Base-by-base conservation (phyloP, 1,140 invertebrate genomes). In the Hylaeus anthracinus region DNA sequence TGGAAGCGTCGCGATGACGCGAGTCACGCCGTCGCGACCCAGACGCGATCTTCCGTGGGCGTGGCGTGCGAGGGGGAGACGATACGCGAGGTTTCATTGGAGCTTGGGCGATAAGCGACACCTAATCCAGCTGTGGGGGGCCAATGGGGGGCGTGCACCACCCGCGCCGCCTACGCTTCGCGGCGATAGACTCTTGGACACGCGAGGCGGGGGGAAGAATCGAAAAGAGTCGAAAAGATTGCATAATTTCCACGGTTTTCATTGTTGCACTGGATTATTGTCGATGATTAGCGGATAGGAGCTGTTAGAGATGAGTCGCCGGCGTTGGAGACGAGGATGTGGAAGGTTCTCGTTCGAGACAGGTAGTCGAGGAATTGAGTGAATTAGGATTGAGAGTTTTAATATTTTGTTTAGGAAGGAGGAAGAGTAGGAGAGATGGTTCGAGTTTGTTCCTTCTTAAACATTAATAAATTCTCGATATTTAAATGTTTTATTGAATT, bases 1-100 rank as follows among this genome's bases (percentile, higher is more conserved):
- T 56, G 48, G 77, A 65, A 73, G 70, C 77, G 65, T 79, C 2
- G 51, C 43, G 70, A 56, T 73, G 77, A 79, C 77, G 77, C 61
- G 78, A 60, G 55, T 10, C 72, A 51, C 45, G 63, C 72, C 72
- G 64, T 55, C 71, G 51, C 71, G 55, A 14, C 8, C 26, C 53
- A 48, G 37, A n/a, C 48, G 64, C 41, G 43, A 26, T 53, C 48
- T 2, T 3, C 12, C 66, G 39, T 69, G 39, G 83, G 83, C 79
- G 83, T 78, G 56, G 12, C 15, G 3, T 5, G 4, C 56, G 15
- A 43, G n/a, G 60, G 53, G 45, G 56, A 14, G 0, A 26, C 26
- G 65, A 39, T 10, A 55, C 66, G 14, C 14, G 58, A 51, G 0
- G 58, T 10, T 8, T 8, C 12, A 79, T 74, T 85, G 74, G 83